These are phyloP conservation scores for Nycticorax nycticorax DNA, from an alignment of 2,113 vertebrate species.

Conservation along the genomic window DNA sequence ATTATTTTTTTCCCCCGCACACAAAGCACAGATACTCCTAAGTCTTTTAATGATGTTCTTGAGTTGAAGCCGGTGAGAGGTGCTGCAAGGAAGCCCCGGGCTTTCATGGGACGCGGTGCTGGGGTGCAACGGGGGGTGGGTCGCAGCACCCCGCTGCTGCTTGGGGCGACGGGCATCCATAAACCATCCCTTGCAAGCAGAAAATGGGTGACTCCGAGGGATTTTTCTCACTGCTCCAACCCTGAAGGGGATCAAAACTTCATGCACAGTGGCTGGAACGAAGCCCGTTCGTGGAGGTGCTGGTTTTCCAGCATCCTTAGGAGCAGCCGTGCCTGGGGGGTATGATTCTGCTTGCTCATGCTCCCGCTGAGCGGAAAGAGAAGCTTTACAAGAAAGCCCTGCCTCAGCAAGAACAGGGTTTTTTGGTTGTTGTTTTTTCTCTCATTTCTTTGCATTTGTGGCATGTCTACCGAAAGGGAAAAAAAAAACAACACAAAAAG, in stretches of 20 bases:
- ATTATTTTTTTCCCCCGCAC: fast-evolving
- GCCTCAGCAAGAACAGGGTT: conserved; percentile 65
- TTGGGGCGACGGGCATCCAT: neutral
- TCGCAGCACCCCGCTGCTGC: too few relatives aligned
- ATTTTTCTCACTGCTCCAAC: neutral
- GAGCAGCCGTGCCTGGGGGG: neutral
- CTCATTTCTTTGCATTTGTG: conserved; percentile 70
- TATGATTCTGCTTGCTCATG: conserved; percentile 41
- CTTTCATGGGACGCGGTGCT: neutral
- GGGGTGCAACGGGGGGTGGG: neutral
- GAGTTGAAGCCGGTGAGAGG: neutral
- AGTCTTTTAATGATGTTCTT: neutral
- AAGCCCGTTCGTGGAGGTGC: neutral
- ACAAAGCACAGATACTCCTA: fast-evolving
- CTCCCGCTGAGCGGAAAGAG: conserved; percentile 38
- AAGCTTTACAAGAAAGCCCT: conserved; percentile 67
- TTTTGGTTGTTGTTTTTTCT: neutral
- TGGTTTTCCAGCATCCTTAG: neutral
- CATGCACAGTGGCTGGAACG: fast-evolving
- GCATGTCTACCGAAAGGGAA: conserved; percentile 50
- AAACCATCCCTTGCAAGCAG: neutral
- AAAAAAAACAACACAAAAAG: too few relatives aligned
- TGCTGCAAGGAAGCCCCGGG: neutral
- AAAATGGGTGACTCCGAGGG: neutral
- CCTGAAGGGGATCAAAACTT: neutral